These are phyloP conservation scores for Oreonectes daqikongensis DNA, from an alignment of 2,797 vertebrate species.

Conservation along the genomic window DNA sequence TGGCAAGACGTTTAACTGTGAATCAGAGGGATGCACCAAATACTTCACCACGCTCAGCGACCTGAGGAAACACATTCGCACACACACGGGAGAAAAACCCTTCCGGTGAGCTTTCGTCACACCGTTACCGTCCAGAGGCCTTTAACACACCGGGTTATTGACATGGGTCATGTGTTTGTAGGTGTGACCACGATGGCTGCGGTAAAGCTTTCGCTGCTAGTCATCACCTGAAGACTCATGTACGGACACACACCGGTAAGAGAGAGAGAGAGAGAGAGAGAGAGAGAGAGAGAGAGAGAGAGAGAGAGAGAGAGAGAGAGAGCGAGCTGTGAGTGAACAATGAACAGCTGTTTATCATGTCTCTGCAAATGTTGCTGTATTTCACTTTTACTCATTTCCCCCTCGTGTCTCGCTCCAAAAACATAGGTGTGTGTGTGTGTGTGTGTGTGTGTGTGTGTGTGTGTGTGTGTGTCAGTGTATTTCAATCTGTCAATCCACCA, in stretches of 20 bases:
- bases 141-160: no score
- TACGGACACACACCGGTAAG: conserved; percentile 96
- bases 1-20: conserved; percentile 99
- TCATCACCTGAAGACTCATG: conserved; percentile 99
- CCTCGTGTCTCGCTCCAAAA: no score
- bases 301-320: conserved; percentile 9
- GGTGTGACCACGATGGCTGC: conserved; percentile 97
- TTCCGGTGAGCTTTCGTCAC: conserved; percentile 81
- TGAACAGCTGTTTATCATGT: background rate
- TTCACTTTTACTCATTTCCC: no score
- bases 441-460: no score
- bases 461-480: no score
- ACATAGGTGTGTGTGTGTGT: no score
- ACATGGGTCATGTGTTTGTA: conserved; percentile 56
- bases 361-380: no score
- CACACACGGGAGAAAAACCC: conserved; percentile 98
- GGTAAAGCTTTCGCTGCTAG: conserved; percentile 98
- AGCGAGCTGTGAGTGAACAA: no score
- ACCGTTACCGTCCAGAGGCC: no score
- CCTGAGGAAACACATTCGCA: conserved; percentile 98
- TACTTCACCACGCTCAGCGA: conserved; percentile 99
- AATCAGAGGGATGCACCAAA: conserved; percentile 99
- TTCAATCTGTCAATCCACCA: no score
- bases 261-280: background rate
- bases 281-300: conserved; percentile 17